Evolutionary conservation across 2,888 invertebrate species (phyloP).

Genomic region (Falcaria lacertinaria): DNA sequence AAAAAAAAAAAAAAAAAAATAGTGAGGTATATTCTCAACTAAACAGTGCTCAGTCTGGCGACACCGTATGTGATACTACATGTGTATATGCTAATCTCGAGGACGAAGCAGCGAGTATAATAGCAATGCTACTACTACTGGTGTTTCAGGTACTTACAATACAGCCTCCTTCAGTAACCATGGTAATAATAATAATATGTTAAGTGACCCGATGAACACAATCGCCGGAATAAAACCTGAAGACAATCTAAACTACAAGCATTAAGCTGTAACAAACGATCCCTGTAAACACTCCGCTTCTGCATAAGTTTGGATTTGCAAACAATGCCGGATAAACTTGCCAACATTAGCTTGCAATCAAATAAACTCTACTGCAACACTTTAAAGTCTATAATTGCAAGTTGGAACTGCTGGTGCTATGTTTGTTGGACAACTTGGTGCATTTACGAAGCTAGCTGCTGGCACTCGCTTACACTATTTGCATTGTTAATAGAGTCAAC

Average conservation of each 20-base stretch:
- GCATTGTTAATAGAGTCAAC: conserved; percentile 70
- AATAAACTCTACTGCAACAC: background rate
- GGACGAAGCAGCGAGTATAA: no score
- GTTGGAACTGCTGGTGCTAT: background rate
- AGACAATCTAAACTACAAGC: conserved; percentile 59
- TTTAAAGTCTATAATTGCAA: conserved; percentile 18
- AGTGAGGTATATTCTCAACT: no score
- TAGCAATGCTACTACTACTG: no score
- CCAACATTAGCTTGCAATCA: conserved; percentile 21
- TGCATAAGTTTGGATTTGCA: conserved; percentile 68
- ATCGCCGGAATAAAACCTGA: conserved; percentile 33
- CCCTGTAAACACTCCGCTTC: conserved; percentile 61
- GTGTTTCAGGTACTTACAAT: no score
- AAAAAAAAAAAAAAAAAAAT: no score
- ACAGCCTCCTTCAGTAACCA: no score
- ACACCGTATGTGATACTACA: no score
- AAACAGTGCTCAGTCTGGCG: no score
- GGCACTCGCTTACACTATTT: conserved; percentile 56
- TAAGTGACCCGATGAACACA: conserved; percentile 9
- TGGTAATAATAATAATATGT: no score
- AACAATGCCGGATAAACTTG: conserved; percentile 55
- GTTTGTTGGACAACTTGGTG: conserved; percentile 38
- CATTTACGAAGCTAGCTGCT: conserved; percentile 59
- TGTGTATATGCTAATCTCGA: no score
- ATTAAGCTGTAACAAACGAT: conserved; percentile 65